Base-by-base conservation (phyloP, 2,888 invertebrate genomes). In the Orthonychiurus folsomi region DNA sequence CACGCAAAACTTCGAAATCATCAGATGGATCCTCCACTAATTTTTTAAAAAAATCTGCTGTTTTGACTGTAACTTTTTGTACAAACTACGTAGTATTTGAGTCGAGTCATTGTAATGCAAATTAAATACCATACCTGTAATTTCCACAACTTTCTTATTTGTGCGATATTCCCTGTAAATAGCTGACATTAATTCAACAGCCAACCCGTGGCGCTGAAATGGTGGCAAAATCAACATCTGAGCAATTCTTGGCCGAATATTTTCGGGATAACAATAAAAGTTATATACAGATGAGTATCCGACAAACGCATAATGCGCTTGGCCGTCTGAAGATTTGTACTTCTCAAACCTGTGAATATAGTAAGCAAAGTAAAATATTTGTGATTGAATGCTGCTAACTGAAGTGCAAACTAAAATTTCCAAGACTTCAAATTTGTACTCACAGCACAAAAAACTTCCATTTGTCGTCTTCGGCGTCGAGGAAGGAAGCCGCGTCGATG, bases 1-100 rank as follows among this genome's bases (percentile, higher is more conserved):
- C 96, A 70, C 97, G 83, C 68, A 97, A 82, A 63, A 87, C 82
- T 76, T 90, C 89, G 75, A 96, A 97, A 61, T 87, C 85, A 66
- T 87, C 86, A 0, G 94, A 94, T 0, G 97, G 95, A 78, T 93
- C 94, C 79, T 99, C 99, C 27, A 96, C 96, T 79, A 83, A 80
- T 75, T 84, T 81, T 72, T 68, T 62, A 64, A 66, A 47, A 70
- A 21, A 23, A 26, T 27, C 5, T 21, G 47, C n/a, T 18, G 15
- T 52, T 20, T 50, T 52, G 23, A 60, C n/a, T 5, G n/a, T n/a
- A n/a, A n/a, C n/a, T n/a, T n/a, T 3, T 37, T 48, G 20, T 20
- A 37, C 23, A 2, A 5, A 18, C 18, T 48, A 47, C 9, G 15
- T 12, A 5, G 25, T 56, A 3, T 5, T 24, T 12, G 23, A 48